Evolutionary conservation across 1,140 invertebrate genomes (phyloP).

Genomic region (Trichonephila clavata): DNA sequence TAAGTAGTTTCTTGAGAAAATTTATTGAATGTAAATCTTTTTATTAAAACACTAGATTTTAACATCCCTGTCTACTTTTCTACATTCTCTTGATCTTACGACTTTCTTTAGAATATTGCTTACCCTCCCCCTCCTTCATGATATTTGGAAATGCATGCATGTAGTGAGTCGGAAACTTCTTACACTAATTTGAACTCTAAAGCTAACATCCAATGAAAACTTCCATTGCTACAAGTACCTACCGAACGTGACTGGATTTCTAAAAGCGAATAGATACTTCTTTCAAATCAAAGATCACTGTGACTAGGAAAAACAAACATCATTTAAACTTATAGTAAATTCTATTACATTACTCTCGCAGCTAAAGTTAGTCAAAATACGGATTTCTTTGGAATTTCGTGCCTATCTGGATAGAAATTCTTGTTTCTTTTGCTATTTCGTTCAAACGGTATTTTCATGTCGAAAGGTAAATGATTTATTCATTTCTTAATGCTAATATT

Average conservation of each 20-base stretch:
- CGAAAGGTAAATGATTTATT: neutral
- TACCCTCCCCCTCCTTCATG: neutral
- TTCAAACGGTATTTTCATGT: neutral
- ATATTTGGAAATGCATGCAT: neutral
- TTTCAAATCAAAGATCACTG: constrained; percentile 32
- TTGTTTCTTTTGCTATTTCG: neutral
- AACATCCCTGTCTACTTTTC: no score
- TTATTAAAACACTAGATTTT: no score
- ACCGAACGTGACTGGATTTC: neutral
- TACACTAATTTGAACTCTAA: constrained; percentile 23
- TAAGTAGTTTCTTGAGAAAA: no score
- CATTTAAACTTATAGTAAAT: constrained; percentile 18
- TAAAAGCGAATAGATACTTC: neutral
- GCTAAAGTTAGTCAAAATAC: neutral
- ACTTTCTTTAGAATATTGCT: no score
- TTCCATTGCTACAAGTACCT: constrained; percentile 29
- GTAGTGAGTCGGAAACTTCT: neutral
- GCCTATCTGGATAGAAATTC: neutral
- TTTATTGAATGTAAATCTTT: no score
- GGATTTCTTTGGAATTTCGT: neutral
- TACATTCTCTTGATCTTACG: no score
- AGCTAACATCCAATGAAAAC: constrained; percentile 27
- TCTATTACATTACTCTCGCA: neutral
- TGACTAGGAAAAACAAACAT: constrained; percentile 3
- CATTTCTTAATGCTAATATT: neutral